Percentiles rank a stretch among this genome's conserved stretches.
These are phyloP conservation scores for Camponotus fellah DNA, from an alignment of 2,888 invertebrate genomes.

Conservation along the genomic window DNA sequence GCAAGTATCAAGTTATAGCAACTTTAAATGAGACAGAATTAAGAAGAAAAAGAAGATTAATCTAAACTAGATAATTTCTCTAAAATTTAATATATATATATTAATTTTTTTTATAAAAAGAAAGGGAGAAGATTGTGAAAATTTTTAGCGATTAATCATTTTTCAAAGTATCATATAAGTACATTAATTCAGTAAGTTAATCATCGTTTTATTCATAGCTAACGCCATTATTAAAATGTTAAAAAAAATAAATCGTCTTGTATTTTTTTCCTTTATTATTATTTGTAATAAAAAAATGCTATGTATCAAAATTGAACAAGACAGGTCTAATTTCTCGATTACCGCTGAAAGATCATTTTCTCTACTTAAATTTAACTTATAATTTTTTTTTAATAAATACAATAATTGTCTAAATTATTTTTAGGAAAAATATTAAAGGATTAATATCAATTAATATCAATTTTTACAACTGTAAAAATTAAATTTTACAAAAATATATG, in stretches of 20 bases:
- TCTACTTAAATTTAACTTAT: not conserved
- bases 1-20: not conserved
- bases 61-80: not conserved
- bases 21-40: not conserved
- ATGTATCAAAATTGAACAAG: not conserved
- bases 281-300: not conserved
- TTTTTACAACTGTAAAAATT: not conserved
- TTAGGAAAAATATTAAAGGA: not conserved
- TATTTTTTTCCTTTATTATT: not conserved
- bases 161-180: not conserved
- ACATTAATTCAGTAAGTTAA: conserved; percentile 1
- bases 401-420: not conserved
- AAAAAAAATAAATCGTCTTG: not conserved
- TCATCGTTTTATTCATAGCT: not conserved
- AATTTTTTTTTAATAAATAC: not conserved
- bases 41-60: not conserved
- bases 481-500: not conserved
- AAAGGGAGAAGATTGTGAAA: not conserved
- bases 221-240: not conserved
- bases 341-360: not conserved
- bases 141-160: not conserved
- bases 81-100: not conserved
- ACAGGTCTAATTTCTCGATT: not conserved
- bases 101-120: not conserved
- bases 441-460: not conserved